phyloP scores from a whole-genome alignment of 2,113 vertebrate species.

The mouse (Mus musculus) region GRCm39 chrX:128507501-128508000 shows the following conservation, averaged over 20 bases:
- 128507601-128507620: conserved; percentile 70
- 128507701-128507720: conserved; percentile 61
- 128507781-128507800: conserved; percentile 8
- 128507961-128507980: background rate
- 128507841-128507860: conserved; percentile 26
- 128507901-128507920: background rate
- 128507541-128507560: background rate
- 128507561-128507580: conserved; percentile 47
- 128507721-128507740: conserved; percentile 14
- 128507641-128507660: conserved; percentile 55
- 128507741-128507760: conserved; percentile 65
- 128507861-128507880: background rate
- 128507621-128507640: conserved; percentile 62
- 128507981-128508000: background rate
- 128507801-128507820: conserved; percentile 46
- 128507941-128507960: conserved; percentile 24
- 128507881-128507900: background rate
- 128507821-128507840: background rate
- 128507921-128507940: background rate
- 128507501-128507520: conserved; percentile 24
- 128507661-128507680: conserved; percentile 67
- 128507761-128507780: conserved; percentile 43
- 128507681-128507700: conserved; percentile 48
- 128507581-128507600: conserved; percentile 47
- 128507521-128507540: background rate